Percentiles rank a stretch among this genome's conserved stretches.
Evolutionary conservation across 1,140 invertebrate species (phyloP).

Genomic region (Hyles euphorbiae): DNA sequence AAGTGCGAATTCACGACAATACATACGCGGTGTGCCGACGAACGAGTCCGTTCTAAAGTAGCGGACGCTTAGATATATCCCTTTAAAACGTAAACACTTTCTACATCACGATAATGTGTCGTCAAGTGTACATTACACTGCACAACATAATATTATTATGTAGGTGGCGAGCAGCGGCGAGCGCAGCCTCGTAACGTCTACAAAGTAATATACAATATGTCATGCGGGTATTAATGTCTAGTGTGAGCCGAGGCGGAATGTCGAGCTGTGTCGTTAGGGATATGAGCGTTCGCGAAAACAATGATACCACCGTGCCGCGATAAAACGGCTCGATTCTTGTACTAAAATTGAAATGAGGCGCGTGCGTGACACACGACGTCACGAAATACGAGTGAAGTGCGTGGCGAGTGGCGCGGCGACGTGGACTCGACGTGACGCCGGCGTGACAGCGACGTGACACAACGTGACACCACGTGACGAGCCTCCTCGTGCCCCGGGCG

Average conservation of each 20-base stretch:
- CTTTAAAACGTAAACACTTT: conserved; percentile 23
- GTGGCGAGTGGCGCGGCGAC: conserved; percentile 10
- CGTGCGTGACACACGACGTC: conserved; percentile 32
- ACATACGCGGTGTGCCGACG: neutral
- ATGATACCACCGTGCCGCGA: conserved; percentile 18
- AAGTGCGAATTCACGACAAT: neutral
- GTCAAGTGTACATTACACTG: conserved; percentile 28
- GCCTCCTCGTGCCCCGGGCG: conserved; percentile 11
- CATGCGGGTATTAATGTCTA: conserved; percentile 26
- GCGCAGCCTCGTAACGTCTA: conserved; percentile 27
- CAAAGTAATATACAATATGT: conserved; percentile 30
- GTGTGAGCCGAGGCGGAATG: conserved; percentile 19
- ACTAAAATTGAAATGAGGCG: conserved; percentile 34
- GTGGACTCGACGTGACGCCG: neutral
- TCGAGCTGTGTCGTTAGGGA: conserved; percentile 13
- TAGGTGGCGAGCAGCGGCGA: conserved; percentile 10
- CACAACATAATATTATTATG: conserved; percentile 32
- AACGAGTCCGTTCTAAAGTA: conserved; percentile 12
- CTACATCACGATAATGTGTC: conserved; percentile 25
- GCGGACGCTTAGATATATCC: conserved; percentile 21
- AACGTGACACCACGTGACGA: conserved; percentile 12
- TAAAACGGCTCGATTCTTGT: conserved; percentile 24
- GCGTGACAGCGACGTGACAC: conserved; percentile 17
- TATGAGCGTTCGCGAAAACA: conserved; percentile 22
- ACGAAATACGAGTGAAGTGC: conserved; percentile 29